phyloP scores from a whole-genome alignment of 2,797 vertebrate genomes.

The Echiichthys vipera region DNA sequence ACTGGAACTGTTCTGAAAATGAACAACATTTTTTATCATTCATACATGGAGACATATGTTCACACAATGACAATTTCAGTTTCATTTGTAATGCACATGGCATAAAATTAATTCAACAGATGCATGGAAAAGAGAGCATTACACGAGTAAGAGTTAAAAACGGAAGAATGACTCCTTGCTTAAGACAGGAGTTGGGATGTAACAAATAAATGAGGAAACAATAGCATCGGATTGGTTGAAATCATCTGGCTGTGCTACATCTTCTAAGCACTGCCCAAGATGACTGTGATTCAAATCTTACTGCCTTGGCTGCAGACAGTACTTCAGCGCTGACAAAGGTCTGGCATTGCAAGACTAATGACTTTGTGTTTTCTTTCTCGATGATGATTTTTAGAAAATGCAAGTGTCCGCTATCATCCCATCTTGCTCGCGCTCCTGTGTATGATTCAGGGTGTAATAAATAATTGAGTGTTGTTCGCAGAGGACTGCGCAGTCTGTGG shows the following conservation, averaged over 20 bases:
- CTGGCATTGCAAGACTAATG: no score
- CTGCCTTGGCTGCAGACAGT: no score
- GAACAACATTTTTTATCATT: not conserved
- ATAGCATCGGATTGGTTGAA: not conserved
- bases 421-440: conserved; percentile 38
- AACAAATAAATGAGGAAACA: not conserved
- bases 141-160: not conserved
- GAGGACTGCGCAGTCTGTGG: conserved; percentile 28
- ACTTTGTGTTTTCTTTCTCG: conserved; percentile 37
- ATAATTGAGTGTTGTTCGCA: conserved; percentile 66
- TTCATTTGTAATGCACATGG: not conserved
- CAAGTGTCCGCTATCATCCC: conserved; percentile 29
- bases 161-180: no score
- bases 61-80: not conserved
- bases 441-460: conserved; percentile 60
- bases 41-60: not conserved
- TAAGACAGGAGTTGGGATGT: not conserved
- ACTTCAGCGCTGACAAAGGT: no score
- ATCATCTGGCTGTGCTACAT: conserved; percentile 8
- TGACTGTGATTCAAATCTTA: no score
- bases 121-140: not conserved
- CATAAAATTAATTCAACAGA: not conserved
- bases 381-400: conserved; percentile 32
- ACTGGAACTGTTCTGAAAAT: not conserved
- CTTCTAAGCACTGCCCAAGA: no score